Evolutionary conservation across 2,113 vertebrate genomes (phyloP), one percentile per base, ranked within the genome.

Genomic region (Ranitomeya variabilis): DNA sequence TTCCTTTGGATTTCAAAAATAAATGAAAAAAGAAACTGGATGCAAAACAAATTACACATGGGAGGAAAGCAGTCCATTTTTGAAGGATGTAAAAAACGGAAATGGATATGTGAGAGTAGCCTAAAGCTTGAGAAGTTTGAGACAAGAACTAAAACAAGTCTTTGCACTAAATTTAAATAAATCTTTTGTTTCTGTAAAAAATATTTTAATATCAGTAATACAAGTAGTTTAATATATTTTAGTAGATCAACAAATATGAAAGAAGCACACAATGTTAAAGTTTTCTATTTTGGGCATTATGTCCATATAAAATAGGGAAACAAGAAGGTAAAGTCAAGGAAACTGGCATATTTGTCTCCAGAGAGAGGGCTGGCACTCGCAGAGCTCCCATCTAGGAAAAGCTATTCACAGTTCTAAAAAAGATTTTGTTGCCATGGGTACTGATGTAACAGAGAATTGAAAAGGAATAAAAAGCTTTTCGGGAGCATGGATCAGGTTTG

Each of bases 381-480:
- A n/a, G 23, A 37, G 82, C 82, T 85, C 82, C 87, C 87, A 73
- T 89, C 87, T 89, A 89, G 82, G 87, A 89, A 85, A 85, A 78
- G 81, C 87, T 79, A 89, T 89, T 89, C 87, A 89, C 71, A 78
- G 60, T 77, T 88, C 73, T 79, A 85, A 79, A 77, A 89, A 85
- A 79, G 81, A 79, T 77, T 89, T 67, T 64, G 87, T 89, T 89
- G 87, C 87, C 74, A 89, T 89, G 87, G 87, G 82, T 89, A 89
- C 87, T 37, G 82, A 85, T 85, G 82, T 85, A 89, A 85, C 87
- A 67, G 81, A 89, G 82, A 89, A 78, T 55, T 78, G 80, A 85
- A 89, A 85, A 59, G 87, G 60, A 79, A 84, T 79, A 59, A 55
- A 84, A 89, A 85, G 82, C 82, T 84, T 89, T 85, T 85, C 78